phyloP scores from a whole-genome alignment of 2,113 vertebrate species.

The Vulpes vulpes region DNA sequence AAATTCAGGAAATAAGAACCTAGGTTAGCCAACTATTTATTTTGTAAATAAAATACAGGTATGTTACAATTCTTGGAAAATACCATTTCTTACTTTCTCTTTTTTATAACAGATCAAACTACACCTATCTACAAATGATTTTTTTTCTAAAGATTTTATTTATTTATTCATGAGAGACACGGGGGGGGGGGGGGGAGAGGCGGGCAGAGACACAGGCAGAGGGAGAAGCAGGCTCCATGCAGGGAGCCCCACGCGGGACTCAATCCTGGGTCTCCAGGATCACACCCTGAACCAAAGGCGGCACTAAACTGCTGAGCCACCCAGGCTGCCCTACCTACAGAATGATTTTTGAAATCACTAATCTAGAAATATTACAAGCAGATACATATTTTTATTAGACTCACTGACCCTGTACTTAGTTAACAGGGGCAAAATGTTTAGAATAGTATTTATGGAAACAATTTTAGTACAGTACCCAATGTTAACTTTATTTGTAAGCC shows the following conservation, averaged over 20 bases:
- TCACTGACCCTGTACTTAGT: background rate
- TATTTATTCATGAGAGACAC: too few species aligned
- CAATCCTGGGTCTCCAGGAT: too few species aligned
- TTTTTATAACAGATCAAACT: slow-evolving; percentile 34
- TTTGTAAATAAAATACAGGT: background rate
- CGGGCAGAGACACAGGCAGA: too few species aligned
- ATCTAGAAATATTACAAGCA: background rate
- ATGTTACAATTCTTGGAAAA: background rate
- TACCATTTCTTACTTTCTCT: background rate
- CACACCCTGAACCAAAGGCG: too few species aligned
- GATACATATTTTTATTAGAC: background rate
- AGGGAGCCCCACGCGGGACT: too few species aligned
- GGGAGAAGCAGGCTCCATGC: too few species aligned
- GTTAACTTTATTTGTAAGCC: slow-evolving; percentile 30
- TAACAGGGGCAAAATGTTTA: slow-evolving; percentile 52
- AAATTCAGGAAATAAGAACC: slow-evolving; percentile 14
- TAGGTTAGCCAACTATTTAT: background rate
- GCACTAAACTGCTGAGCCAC: too few species aligned
- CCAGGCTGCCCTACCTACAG: background rate
- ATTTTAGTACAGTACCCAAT: background rate
- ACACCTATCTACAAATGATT: background rate
- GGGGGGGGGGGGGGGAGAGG: accelerated
- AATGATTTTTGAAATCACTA: slow-evolving; percentile 5
- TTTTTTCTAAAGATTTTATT: too few species aligned
- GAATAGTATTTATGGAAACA: background rate